phyloP scores from a whole-genome alignment of 2,888 invertebrate genomes.

The Lasioglossum leucozonium region DNA sequence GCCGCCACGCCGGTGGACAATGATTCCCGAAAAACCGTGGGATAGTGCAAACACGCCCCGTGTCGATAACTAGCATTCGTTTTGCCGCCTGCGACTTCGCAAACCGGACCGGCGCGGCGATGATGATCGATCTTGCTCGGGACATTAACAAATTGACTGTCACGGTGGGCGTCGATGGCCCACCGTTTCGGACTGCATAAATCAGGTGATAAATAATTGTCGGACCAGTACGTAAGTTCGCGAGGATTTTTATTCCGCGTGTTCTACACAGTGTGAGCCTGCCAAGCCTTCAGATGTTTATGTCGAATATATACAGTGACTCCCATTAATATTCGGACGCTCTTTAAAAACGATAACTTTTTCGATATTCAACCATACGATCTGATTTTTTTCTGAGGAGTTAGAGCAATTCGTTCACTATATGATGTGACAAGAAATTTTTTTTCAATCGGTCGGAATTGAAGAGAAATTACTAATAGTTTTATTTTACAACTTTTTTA shows the following conservation, averaged over 20 bases:
- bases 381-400: too few species aligned
- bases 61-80: background rate
- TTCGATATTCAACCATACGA: too few species aligned
- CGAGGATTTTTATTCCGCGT: background rate
- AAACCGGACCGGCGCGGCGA: background rate
- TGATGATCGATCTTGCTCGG: background rate
- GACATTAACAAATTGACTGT: background rate
- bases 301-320: background rate
- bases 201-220: background rate
- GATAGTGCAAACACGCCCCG: background rate
- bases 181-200: background rate
- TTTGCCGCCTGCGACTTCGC: background rate
- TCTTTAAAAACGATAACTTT: too few species aligned
- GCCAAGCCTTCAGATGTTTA: background rate
- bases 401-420: too few species aligned
- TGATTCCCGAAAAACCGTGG: constrained; percentile 19
- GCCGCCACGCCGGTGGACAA: background rate
- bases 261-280: too few species aligned
- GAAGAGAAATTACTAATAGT: too few species aligned
- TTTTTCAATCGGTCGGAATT: too few species aligned
- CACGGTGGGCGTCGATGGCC: background rate
- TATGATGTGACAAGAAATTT: too few species aligned
- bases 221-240: background rate
- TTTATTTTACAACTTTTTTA: too few species aligned
- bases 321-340: too few species aligned